These are phyloP conservation scores for Melozone crissalis DNA, from an alignment of 2,113 vertebrate species.

Conservation along the genomic window DNA sequence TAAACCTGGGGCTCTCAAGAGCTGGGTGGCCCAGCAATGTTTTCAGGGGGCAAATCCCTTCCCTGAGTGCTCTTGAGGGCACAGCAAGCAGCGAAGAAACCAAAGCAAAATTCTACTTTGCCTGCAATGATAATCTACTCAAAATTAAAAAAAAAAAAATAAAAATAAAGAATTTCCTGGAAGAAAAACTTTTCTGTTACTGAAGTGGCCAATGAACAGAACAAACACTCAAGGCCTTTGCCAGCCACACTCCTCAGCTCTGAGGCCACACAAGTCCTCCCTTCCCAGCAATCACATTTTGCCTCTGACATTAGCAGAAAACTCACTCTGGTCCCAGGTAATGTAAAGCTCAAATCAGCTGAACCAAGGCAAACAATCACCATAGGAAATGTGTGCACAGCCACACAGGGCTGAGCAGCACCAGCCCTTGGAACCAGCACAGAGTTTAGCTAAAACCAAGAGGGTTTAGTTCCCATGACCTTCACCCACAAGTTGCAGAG, in stretches of 20 bases:
- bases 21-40: neutral
- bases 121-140: neutral
- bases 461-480: conserved; percentile 7
- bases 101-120: neutral
- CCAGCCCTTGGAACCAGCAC: neutral
- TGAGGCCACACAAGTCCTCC: neutral
- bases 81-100: neutral
- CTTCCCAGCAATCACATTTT: neutral
- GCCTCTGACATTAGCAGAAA: neutral
- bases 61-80: accelerated
- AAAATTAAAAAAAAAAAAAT: neutral
- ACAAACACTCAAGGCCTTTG: neutral
- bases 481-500: conserved; percentile 8
- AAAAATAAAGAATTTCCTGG: neutral
- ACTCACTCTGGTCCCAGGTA: neutral
- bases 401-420: conserved; percentile 24
- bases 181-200: conserved; percentile 44
- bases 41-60: neutral
- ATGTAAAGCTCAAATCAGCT: conserved; percentile 29
- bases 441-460: neutral
- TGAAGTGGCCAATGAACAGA: neutral
- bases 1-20: neutral
- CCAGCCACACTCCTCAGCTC: neutral
- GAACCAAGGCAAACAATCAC: conserved; percentile 28
- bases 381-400: conserved; percentile 55